Base-by-base conservation (phyloP, 2,113 vertebrate genomes). In the Pseudopipra pipra region DNA sequence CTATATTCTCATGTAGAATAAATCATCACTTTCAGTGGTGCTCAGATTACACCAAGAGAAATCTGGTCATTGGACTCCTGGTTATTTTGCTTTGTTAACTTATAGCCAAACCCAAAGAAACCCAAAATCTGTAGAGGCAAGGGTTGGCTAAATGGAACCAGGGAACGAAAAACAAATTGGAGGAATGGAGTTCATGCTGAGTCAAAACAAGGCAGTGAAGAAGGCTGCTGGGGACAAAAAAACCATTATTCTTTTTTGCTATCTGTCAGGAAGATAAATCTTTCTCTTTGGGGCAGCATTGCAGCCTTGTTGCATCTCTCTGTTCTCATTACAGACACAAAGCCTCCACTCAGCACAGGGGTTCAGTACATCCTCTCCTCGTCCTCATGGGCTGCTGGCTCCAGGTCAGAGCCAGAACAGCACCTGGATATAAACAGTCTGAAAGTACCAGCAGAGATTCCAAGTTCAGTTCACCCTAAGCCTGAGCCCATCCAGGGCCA, bases 261-360 rank as follows among this genome's bases (percentile, higher is more conserved):
- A 1, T 58, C 19, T 95, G 92, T 83, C 90, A 89, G 61, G 79
- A 95, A 93, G 68, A 92, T 44, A 59, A 93, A 88, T 78, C 63
- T 46, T 49, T 18, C 56, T 51, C 54, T 88, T 47, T 73, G 76
- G 83, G 79, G 52, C 14, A 30, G 55, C n/a, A 5, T 43, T 86
- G 51, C n/a, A 55, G 65, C 21, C 46, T 54, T 65, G 35, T 9
- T 44, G 6, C 18, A 77, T 41, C 63, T 66, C 63, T 83, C 72
- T 77, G 3, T 66, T 46, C 89, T 90, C 65, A 71, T 66, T 25
- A 61, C 68, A 59, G 31, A 47, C 30, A 72, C 41, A 76, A 56
- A 79, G 8, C 18, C 46, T 59, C 30, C 5, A 2, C 72, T 70
- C 52, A 28, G 37, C 27, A 55, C 20, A 31, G 75, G n/a, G 17